These are phyloP conservation scores for Ramazzottius varieornatus DNA, from an alignment of 2,888 invertebrate species.

Conservation along the genomic window DNA sequence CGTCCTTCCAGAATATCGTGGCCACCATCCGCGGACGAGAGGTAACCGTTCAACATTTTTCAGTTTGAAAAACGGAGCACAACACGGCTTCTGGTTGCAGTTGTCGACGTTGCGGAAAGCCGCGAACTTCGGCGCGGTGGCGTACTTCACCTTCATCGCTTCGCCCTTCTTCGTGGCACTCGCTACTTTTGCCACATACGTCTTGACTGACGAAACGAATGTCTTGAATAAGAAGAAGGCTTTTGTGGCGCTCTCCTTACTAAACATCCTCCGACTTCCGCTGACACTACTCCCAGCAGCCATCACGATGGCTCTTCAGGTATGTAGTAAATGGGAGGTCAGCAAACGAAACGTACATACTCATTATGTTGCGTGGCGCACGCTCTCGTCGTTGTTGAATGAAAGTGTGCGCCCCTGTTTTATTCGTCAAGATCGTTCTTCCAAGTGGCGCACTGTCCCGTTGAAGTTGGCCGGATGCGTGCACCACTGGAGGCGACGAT, in stretches of 20 bases:
- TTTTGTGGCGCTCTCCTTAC: slow-evolving; percentile 61
- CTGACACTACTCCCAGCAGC: slow-evolving; percentile 36
- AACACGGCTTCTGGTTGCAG: too few species aligned
- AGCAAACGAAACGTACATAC: too few species aligned
- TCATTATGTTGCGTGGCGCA: too few species aligned
- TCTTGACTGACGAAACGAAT: slow-evolving; percentile 34
- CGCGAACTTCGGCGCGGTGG: slow-evolving; percentile 20
- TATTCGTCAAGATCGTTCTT: too few species aligned
- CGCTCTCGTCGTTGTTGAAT: too few species aligned
- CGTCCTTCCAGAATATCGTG: background rate
- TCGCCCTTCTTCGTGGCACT: slow-evolving; percentile 36
- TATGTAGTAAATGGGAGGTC: too few species aligned
- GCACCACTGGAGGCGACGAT: too few species aligned
- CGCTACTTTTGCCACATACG: slow-evolving; percentile 54
- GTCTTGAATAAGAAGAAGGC: slow-evolving; percentile 49
- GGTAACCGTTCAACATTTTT: background rate
- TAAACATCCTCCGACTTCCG: slow-evolving; percentile 61
- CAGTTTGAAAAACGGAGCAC: too few species aligned
- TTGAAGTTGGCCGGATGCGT: too few species aligned
- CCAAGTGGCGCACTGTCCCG: too few species aligned
- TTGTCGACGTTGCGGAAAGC: slow-evolving; percentile 18
- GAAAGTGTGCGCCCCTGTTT: too few species aligned
- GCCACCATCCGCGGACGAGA: background rate
- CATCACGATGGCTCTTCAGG: background rate
- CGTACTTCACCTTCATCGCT: slow-evolving; percentile 22